Evolutionary conservation across 2,888 invertebrate genomes (phyloP), one percentile per base, ranked within the genome.

Genomic region (Drosophila borealis): DNA sequence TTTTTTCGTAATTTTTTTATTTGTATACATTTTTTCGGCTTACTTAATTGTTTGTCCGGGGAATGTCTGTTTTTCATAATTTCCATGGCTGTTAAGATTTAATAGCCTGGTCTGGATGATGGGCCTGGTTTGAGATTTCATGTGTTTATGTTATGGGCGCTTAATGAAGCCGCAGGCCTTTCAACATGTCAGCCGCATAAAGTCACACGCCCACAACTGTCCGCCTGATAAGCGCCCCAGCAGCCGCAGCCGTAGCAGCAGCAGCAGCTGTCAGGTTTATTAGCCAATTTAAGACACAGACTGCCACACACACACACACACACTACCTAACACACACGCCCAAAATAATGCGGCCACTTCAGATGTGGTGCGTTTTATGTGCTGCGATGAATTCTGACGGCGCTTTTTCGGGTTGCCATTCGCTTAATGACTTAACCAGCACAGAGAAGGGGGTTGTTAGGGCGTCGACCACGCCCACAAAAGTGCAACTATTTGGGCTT

Each of bases 81-180:
- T 78, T 36, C 13, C 54, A 57, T 50, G n/a, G n/a, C 41, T n/a
- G 34, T 59, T 21, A 70, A 61, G 54, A 54, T 56, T 64, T 74
- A 61, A 74, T 44, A 48, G 49, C 42, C 37, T n/a, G 41, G 39
- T 54, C 51, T 29, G 61, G 51, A 51, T 59, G 41, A 25, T 36
- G 51, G 48, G 37, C 37, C 51, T 51, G 65, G 55, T 57, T 46
- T 50, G 56, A 55, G 57, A 60, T 72, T 83, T 83, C 69, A 78
- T 80, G 69, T 62, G 71, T 72, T 83, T 80, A 69, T 72, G 78
- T 73, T 83, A 88, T 83, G 89, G 74, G 76, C 65, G 69, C 84
- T 75, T 83, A 86, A 88, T 83, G 81, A 83, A 88, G 87, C 89
- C 87, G 74, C 89, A 83, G 70, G 87, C 81, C 86, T 83, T 88